Evolutionary conservation across 2,888 invertebrate genomes (phyloP).

Genomic region (Anoncus sp.): DNA sequence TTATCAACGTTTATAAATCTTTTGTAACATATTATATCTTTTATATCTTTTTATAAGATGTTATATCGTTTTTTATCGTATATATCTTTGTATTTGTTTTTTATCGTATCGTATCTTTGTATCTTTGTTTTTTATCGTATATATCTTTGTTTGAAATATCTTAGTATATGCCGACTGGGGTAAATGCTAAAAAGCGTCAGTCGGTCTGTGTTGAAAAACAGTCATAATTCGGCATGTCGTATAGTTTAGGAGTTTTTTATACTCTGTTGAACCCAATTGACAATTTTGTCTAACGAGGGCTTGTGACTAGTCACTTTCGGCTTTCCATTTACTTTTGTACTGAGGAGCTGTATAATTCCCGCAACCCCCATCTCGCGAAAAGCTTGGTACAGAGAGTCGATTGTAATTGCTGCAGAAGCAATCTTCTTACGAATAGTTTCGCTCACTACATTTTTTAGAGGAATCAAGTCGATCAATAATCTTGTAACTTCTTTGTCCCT

Average conservation of each 20-base stretch:
- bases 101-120: too few species aligned
- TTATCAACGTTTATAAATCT: too few species aligned
- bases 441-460: background rate
- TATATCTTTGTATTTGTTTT: too few species aligned
- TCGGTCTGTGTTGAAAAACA: background rate
- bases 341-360: too few species aligned
- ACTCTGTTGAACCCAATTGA: background rate
- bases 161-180: too few species aligned
- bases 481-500: background rate
- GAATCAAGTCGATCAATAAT: background rate
- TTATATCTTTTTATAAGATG: too few species aligned
- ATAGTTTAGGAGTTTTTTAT: background rate
- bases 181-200: background rate
- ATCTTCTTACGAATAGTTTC: constrained; percentile 1
- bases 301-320: constrained; percentile 1
- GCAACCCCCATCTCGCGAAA: too few species aligned
- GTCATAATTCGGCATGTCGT: too few species aligned
- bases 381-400: background rate
- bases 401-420: background rate
- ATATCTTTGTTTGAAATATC: too few species aligned
- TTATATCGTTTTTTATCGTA: too few species aligned
- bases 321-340: background rate
- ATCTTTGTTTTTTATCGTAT: too few species aligned
- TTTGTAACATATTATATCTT: too few species aligned
- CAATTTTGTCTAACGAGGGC: background rate